These are phyloP conservation scores for Brachypteracias leptosomus DNA, from an alignment of 2,113 vertebrate genomes.

Conservation along the genomic window DNA sequence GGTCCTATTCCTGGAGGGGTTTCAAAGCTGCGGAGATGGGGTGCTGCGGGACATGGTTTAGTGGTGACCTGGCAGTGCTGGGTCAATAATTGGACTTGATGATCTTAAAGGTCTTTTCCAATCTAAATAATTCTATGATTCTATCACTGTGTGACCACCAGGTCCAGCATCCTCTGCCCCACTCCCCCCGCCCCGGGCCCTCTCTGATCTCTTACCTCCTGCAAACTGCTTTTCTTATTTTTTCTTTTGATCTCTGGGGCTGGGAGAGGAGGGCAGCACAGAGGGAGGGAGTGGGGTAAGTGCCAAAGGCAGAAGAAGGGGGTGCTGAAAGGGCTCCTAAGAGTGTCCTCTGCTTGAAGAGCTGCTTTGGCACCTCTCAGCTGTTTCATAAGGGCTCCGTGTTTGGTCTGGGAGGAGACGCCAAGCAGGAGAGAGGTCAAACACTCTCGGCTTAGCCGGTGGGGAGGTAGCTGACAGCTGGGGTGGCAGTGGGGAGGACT, in stretches of 20 bases:
- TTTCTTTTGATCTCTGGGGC: neutral
- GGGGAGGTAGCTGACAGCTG: neutral
- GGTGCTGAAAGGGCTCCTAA: neutral
- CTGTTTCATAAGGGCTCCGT: slow-evolving; percentile 13
- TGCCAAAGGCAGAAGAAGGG: neutral
- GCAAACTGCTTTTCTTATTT: neutral
- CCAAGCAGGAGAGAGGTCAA: slow-evolving; percentile 34
- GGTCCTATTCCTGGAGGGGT: no score
- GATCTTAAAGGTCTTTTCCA: no score
- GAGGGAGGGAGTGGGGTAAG: neutral
- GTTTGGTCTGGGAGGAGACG: neutral
- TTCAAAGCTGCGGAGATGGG: no score
- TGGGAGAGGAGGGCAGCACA: neutral
- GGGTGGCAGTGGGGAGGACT: neutral
- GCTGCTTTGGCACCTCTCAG: slow-evolving; percentile 10
- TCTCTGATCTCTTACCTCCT: slow-evolving; percentile 49
- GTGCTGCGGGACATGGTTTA: no score
- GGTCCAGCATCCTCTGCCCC: neutral
- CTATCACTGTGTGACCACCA: no score
- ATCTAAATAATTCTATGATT: no score
- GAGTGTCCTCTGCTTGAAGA: neutral
- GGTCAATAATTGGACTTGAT: no score
- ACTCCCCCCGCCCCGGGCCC: neutral
- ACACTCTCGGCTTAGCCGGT: neutral
- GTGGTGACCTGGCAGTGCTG: no score